Evolutionary conservation across 2,113 vertebrate genomes (phyloP).

Genomic region (Geothlypis trichas): DNA sequence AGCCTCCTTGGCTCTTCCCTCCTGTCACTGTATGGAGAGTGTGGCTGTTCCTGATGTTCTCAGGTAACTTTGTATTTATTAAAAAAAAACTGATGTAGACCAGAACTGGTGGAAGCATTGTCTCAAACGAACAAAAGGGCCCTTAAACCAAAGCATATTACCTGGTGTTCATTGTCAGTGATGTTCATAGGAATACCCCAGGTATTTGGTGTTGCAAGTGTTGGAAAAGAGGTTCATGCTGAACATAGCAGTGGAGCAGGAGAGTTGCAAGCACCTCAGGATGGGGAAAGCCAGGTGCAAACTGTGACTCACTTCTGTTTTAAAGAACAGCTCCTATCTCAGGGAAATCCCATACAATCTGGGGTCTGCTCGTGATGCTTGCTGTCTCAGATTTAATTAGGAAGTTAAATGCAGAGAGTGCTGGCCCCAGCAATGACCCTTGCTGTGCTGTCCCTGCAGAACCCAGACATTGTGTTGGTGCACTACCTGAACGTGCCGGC

Average conservation of each 20-base stretch:
- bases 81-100: not conserved
- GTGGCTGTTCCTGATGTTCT: not conserved
- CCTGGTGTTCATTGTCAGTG: not conserved
- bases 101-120: not conserved
- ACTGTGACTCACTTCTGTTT: not conserved
- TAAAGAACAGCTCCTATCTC: not conserved
- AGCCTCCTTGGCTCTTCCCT: not conserved
- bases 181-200: not conserved
- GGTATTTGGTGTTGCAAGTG: not conserved
- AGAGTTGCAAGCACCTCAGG: not conserved
- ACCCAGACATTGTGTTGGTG: conserved; percentile 97
- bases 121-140: not conserved
- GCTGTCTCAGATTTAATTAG: not conserved
- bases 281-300: not conserved
- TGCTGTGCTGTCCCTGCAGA: conserved; percentile 76
- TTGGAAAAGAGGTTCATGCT: not conserved
- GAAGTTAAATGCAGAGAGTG: not conserved
- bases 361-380: not conserved
- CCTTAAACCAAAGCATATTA: not conserved
- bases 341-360: fast-evolving
- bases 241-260: not conserved
- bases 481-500: conserved; percentile 99
- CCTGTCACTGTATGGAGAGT: fast-evolving
- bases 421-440: not conserved
- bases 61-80: not conserved